Evolutionary conservation across 2,797 vertebrate species (phyloP), one percentile per base, ranked within the genome.

Genomic region (Dryobates pubescens): DNA sequence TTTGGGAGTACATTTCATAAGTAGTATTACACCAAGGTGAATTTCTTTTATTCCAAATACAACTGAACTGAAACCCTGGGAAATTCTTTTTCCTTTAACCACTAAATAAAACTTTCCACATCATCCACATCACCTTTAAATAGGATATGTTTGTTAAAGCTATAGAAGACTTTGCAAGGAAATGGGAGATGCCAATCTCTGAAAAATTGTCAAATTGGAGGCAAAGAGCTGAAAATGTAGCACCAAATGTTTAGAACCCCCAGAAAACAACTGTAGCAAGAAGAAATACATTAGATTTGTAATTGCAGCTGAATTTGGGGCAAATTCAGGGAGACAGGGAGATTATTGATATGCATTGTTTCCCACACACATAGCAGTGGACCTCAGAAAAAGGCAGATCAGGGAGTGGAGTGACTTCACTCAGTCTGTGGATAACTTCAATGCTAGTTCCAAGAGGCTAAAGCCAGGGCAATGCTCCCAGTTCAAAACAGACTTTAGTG

Each of bases 311-410:
- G 43, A 72, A 29, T 12, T 3, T 5, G 59, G 20, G 14, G 13
- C 19, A 82, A 29, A n/a, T n/a, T n/a, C n/a, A 56, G 43, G 13
- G 26, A 14, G 30, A 29, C 14, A 32, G 24, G 6, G 4, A 38
- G 23, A 11, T 58, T 63, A 47, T 13, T 6, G 22, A 74, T 19
- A 13, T 56, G 7, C 2, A 51, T 9, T 17, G 2, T 63, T 79
- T 53, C 45, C 20, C 14, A 30, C 0, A 0, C 6, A 57, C 6
- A 5, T 18, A 38, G 36, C 2, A 10, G 30, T 22, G 10, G 53
- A 65, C 27, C 9, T 49, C 17, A 63, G 19, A 43, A 74, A 77
- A 76, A 57, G 22, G 7, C 13, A 34, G 13, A 68, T 8, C 13
- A 75, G 27, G 7, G 18, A 34, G 5, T 19, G 10, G 73, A 61